A percentile compares a stretch with the other conserved stretches of the same genome.
Conservation (phyloP, 1,140 invertebrate genomes). For the Semibalanus balanoides region DNA sequence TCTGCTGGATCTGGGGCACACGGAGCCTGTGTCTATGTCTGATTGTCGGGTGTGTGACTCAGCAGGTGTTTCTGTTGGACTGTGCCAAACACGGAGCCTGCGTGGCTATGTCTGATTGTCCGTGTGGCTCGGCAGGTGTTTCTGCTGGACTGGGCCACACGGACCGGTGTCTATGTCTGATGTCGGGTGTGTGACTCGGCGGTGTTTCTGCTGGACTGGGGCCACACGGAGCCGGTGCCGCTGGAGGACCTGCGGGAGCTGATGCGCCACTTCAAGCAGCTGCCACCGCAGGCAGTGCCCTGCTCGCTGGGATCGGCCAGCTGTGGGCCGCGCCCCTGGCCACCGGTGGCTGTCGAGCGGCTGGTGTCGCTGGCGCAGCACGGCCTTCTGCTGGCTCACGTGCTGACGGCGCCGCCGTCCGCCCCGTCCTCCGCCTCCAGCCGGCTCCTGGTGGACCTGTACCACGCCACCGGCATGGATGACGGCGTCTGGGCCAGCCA, state of each 20-base stretch:
- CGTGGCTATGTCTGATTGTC: too few relatives aligned
- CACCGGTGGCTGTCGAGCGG: background rate
- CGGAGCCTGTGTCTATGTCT: too few relatives aligned
- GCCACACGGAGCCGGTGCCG: background rate
- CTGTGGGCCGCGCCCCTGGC: background rate
- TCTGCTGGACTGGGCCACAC: too few relatives aligned
- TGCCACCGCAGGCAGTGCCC: background rate
- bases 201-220: background rate
- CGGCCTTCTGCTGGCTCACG: background rate
- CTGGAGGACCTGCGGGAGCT: background rate
- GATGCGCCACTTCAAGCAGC: background rate
- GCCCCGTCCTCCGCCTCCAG: too few relatives aligned
- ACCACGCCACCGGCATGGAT: background rate
- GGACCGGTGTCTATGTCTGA: too few relatives aligned
- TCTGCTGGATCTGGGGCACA: too few relatives aligned
- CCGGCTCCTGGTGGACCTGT: background rate
- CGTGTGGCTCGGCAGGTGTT: too few relatives aligned
- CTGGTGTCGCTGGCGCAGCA: background rate
- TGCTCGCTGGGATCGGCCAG: background rate
- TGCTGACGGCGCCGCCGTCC: background rate
- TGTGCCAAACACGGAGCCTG: too few relatives aligned
- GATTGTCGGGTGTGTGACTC: too few relatives aligned
- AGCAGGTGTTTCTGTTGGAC: too few relatives aligned
- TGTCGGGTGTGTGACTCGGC: too few relatives aligned
- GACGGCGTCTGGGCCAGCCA: background rate